These are phyloP conservation scores for Teleogryllus occipitalis DNA, from an alignment of 1,140 invertebrate genomes.

Conservation along the genomic window DNA sequence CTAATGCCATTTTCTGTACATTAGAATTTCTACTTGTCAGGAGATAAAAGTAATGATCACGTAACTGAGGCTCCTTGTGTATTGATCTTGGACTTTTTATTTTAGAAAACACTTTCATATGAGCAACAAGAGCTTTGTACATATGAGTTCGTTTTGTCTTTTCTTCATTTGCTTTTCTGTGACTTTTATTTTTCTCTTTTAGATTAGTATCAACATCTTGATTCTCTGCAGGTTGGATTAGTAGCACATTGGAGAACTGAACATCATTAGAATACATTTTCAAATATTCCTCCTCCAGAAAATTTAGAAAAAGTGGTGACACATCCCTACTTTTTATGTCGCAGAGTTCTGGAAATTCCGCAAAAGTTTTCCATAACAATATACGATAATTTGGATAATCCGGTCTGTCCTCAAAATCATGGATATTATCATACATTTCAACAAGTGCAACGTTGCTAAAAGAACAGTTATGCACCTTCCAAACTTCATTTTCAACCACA, in stretches of 20 bases:
- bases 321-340: constrained; percentile 72
- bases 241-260: neutral
- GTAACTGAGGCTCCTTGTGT: constrained; percentile 63
- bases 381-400: constrained; percentile 68
- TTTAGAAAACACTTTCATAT: constrained; percentile 67
- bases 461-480: neutral
- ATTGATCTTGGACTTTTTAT: constrained; percentile 73
- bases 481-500: neutral
- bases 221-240: neutral
- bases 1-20: constrained; percentile 75
- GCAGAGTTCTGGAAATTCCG: constrained; percentile 57
- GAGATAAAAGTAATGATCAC: constrained; percentile 66
- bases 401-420: constrained; percentile 43
- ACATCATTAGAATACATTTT: neutral
- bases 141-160: neutral
- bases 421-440: constrained; percentile 26
- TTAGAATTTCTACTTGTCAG: constrained; percentile 65
- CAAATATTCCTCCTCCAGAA: constrained; percentile 51
- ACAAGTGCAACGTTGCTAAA: neutral
- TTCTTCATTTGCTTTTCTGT: neutral
- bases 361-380: constrained; percentile 72
- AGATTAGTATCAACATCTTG: neutral
- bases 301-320: constrained; percentile 66
- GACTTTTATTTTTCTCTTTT: neutral
- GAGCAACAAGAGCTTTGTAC: constrained; percentile 57